Conservation (phyloP, 2,888 invertebrate species). For the Pammene aurita region DNA sequence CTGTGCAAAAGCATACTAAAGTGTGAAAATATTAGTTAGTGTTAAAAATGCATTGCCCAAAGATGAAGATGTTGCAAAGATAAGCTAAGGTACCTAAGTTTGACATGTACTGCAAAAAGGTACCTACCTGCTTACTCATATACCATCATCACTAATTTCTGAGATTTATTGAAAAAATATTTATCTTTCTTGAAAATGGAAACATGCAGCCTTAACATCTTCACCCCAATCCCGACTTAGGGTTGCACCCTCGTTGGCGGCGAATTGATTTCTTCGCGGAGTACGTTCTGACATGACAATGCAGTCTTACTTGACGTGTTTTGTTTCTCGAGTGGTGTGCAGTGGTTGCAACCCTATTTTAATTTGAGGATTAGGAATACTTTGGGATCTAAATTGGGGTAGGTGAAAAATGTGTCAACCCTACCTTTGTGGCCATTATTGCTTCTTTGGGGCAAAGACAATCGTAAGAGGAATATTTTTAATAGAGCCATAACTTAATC, state of each 20-base stretch:
- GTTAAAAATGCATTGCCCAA: too few relatives aligned
- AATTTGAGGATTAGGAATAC: constrained; percentile 12
- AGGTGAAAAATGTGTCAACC: constrained; percentile 4
- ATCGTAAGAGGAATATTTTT: neutral
- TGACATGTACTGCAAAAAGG: too few relatives aligned
- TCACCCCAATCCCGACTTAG: constrained; percentile 56
- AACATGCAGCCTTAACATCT: constrained; percentile 48
- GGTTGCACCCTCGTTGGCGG: constrained; percentile 59
- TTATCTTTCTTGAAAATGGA: constrained; percentile 50
- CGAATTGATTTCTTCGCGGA: constrained; percentile 65
- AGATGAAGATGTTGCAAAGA: too few relatives aligned
- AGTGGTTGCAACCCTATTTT: constrained; percentile 34
- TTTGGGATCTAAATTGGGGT: constrained; percentile 1
- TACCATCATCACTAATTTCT: too few relatives aligned
- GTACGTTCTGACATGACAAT: constrained; percentile 43
- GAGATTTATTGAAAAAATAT: neutral
- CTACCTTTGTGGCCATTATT: constrained; percentile 6
- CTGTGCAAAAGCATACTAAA: too few relatives aligned
- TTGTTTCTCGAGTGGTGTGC: constrained; percentile 49
- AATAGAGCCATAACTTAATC: too few relatives aligned
- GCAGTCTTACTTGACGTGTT: constrained; percentile 49
- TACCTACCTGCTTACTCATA: too few relatives aligned
- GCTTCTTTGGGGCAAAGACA: neutral
- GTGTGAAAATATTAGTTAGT: too few relatives aligned
- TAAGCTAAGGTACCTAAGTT: too few relatives aligned